phyloP scores from a whole-genome alignment of 2,113 vertebrate species.

The Mormyrus iriodes region DNA sequence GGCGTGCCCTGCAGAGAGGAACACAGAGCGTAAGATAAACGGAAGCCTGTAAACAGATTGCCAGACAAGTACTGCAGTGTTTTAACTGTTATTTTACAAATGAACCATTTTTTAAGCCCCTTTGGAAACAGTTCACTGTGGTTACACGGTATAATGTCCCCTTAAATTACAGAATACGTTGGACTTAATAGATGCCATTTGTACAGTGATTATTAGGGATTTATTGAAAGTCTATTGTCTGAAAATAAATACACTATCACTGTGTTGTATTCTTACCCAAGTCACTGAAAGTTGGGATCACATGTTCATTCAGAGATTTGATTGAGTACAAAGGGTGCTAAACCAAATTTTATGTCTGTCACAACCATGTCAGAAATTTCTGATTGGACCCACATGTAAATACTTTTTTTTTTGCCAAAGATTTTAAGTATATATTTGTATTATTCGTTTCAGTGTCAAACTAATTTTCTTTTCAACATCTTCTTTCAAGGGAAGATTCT shows the following conservation, averaged over 20 bases:
- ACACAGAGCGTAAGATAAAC: neutral
- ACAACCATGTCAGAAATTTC: neutral
- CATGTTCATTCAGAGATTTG: neutral
- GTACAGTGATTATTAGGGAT: neutral
- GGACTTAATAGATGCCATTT: neutral
- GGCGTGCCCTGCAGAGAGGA: neutral
- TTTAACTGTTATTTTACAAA: conserved; percentile 6
- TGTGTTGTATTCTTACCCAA: neutral
- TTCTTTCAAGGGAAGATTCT: conserved; percentile 14
- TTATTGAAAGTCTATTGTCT: conserved; percentile 3
- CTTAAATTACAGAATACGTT: neutral
- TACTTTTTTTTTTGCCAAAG: conserved; percentile 56
- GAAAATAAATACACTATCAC: neutral
- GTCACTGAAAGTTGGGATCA: neutral
- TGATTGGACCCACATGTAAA: conserved; percentile 42
- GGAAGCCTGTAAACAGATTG: neutral
- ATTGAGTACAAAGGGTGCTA: conserved; percentile 1
- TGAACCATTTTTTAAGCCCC: neutral
- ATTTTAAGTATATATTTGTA: conserved; percentile 44
- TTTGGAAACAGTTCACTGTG: neutral
- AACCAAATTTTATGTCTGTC: neutral
- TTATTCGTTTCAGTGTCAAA: conserved; percentile 22
- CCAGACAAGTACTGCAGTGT: conserved; percentile 14
- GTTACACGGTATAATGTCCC: neutral
- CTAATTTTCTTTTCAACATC: conserved; percentile 8